Evolutionary conservation across 1,140 invertebrate genomes (phyloP), one percentile per base, ranked within the genome.

Genomic region (Temnothorax nylanderi): DNA sequence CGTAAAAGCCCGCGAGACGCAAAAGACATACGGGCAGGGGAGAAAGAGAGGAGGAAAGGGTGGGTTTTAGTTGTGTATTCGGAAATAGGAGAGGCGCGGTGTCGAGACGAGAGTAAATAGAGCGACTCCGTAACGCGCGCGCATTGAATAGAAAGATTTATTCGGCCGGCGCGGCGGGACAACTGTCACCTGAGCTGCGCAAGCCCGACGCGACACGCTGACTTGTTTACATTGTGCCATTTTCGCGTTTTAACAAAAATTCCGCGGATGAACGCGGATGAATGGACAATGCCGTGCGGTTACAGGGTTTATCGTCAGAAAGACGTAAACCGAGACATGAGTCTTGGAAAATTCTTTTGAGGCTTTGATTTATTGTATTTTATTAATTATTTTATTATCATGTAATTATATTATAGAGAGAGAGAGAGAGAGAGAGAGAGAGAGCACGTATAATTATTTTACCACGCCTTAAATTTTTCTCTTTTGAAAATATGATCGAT

Each of bases 91-190:
- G 80, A 60, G 69, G 54, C 54, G 44, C 41, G 54, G 1, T 60
- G 80, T 84, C 54, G 80, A 84, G 69, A 75, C 41, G 80, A 84
- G 80, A 71, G 80, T 84, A 84, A 84, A 84, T 84, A 84, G 47
- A 75, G 41, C 80, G 44, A 65, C 41, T 44, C 56, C 34, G 49
- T 71, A 81, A 81, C 41, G 65, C 32, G 80, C 7, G 18, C 7
- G 18, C 80, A 72, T 84, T 60, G 80, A 84, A 84, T 75, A 44
- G 69, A 84, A 84, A 84, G 80, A 84, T 84, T 84, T 84, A 84
- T 84, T 84, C 56, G 51, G 13, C 32, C 34, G 37, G 11, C 47
- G 34, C 47, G 34, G 10, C 26, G 49, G n/a, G 51, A n/a, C 49
- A 26, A 82, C 51, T 74, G 67, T 74, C 80, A 74, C 64, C 34